These are phyloP conservation scores for Platanista minor DNA, from an alignment of 2,113 vertebrate genomes.

Conservation along the genomic window DNA sequence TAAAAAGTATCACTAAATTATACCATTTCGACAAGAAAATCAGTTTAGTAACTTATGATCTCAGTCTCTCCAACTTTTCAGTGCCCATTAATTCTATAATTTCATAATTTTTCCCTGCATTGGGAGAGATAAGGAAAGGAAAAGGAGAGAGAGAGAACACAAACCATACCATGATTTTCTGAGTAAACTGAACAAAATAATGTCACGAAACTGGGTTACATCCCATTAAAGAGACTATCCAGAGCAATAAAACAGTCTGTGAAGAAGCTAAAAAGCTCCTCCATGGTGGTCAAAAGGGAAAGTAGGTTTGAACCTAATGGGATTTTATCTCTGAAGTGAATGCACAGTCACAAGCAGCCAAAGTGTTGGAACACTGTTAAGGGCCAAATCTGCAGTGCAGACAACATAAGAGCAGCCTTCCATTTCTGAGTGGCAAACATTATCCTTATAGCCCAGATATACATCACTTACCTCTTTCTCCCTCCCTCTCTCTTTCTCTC, in stretches of 20 bases:
- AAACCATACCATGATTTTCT: constrained; percentile 1
- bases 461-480: background rate
- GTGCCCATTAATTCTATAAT: constrained; percentile 34
- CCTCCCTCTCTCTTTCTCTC: background rate
- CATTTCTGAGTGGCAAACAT: background rate
- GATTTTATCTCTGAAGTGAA: background rate
- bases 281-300: background rate
- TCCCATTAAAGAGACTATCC: background rate
- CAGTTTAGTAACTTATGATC: constrained; percentile 38
- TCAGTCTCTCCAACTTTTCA: constrained; percentile 4
- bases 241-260: background rate
- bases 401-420: background rate
- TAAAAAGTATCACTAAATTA: constrained; percentile 55
- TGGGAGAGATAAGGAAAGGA: background rate
- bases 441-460: background rate
- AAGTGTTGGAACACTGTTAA: background rate
- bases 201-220: constrained; percentile 9
- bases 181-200: constrained; percentile 25
- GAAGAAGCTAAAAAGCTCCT: background rate
- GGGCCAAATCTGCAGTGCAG: background rate
- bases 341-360: background rate
- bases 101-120: background rate
- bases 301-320: background rate
- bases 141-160: background rate
- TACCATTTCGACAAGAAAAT: constrained; percentile 11